These are phyloP conservation scores for Geophilus truncorum DNA, from an alignment of 2,888 invertebrate genomes.

Conservation along the genomic window DNA sequence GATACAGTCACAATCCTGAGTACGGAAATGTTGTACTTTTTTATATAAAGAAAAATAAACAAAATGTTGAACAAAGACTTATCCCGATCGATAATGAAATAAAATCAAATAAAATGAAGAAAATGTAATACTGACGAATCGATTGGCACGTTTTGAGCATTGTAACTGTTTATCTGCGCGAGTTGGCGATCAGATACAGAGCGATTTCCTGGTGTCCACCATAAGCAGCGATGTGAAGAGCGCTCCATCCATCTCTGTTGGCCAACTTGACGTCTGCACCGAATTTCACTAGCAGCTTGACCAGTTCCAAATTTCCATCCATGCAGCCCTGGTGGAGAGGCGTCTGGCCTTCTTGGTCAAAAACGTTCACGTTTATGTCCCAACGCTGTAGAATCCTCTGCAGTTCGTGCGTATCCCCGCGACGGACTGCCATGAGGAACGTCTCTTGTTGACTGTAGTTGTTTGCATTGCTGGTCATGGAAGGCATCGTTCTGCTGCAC, in stretches of 20 bases:
- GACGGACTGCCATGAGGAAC: conserved; percentile 47
- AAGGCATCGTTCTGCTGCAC: background rate
- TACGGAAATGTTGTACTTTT: too few relatives aligned
- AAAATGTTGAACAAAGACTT: background rate
- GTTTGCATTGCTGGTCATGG: background rate
- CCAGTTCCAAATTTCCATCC: conserved; percentile 49
- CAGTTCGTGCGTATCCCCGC: conserved; percentile 46
- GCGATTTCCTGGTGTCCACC: conserved; percentile 48
- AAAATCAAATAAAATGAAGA: background rate
- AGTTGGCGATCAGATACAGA: conserved; percentile 42
- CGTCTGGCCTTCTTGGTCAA: conserved; percentile 49
- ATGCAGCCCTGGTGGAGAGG: conserved; percentile 48
- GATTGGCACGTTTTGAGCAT: background rate
- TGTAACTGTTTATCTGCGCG: conserved; percentile 4
- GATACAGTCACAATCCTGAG: too few relatives aligned
- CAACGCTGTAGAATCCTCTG: conserved; percentile 45
- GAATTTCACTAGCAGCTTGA: conserved; percentile 48
- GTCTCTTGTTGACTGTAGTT: conserved; percentile 41
- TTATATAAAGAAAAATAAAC: background rate
- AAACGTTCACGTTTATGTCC: conserved; percentile 48
- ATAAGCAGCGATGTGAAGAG: conserved; percentile 46
- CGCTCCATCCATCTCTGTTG: conserved; percentile 50
- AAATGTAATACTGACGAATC: background rate
- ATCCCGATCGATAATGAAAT: background rate
- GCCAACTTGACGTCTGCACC: conserved; percentile 50